Conservation (phyloP, 1,140 invertebrate species). For the Nephila pilipes region DNA sequence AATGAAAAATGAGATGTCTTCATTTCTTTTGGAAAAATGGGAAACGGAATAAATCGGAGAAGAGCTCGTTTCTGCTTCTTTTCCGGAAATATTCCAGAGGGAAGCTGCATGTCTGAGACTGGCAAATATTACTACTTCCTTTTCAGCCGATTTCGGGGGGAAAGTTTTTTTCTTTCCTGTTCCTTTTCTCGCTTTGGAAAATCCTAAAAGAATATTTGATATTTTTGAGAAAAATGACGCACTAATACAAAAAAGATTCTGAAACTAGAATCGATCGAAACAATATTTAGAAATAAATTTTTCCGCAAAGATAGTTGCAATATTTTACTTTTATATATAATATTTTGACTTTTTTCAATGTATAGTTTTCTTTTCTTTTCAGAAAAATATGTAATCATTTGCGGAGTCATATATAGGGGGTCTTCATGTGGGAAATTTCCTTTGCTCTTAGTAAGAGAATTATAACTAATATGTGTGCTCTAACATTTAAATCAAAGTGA, state of each 20-base stretch:
- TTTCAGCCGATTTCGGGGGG: neutral
- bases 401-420: no score
- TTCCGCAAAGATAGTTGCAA: no score
- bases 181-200: neutral
- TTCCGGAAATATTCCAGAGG: neutral
- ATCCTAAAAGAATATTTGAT: neutral
- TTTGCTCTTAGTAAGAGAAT: no score
- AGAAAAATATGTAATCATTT: no score
- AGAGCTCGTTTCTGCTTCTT: neutral
- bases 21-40: neutral
- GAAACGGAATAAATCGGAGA: slow-evolving; percentile 13
- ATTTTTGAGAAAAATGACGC: neutral
- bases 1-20: slow-evolving; percentile 37
- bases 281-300: no score
- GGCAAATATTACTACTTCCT: slow-evolving; percentile 35
- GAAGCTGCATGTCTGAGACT: neutral
- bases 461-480: no score
- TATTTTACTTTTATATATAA: no score
- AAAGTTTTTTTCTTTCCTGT: no score
- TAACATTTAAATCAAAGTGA: no score
- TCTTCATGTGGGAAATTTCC: no score
- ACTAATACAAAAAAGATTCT: neutral
- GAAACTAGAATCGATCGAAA: neutral
- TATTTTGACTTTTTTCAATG: no score
- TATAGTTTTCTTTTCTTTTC: no score